Conservation (phyloP, 2,888 invertebrate species). For the Odontocerum albicorne region DNA sequence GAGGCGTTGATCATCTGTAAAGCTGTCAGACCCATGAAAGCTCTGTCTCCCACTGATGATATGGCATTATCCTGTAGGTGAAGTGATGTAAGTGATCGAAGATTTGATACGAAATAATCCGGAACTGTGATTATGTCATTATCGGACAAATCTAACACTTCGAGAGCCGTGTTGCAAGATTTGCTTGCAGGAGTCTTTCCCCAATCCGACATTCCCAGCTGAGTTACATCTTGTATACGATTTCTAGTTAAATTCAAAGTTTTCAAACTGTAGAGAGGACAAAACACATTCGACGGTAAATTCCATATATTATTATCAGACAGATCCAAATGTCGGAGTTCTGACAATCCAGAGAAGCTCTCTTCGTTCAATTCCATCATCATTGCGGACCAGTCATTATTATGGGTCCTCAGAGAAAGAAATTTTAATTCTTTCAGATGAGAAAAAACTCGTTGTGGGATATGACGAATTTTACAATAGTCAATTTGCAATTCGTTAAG, state of each 20-base stretch:
- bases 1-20: constrained; percentile 76
- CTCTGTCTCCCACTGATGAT: constrained; percentile 70
- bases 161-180: constrained; percentile 69
- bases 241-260: constrained; percentile 74
- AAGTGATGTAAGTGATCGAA: constrained; percentile 68
- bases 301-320: constrained; percentile 79
- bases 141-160: constrained; percentile 70
- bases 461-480: constrained; percentile 74
- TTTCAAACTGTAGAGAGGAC: constrained; percentile 69
- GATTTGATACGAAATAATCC: constrained; percentile 68
- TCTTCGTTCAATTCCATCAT: constrained; percentile 71
- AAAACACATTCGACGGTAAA: constrained; percentile 70
- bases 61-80: constrained; percentile 76
- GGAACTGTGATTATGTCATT: constrained; percentile 73
- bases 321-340: constrained; percentile 68
- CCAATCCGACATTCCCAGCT: constrained; percentile 74
- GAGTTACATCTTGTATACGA: constrained; percentile 74
- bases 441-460: constrained; percentile 69
- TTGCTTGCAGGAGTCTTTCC: constrained; percentile 55
- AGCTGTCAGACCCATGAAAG: constrained; percentile 68
- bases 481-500: constrained; percentile 71
- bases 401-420: constrained; percentile 71
- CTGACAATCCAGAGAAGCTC: constrained; percentile 68
- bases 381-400: constrained; percentile 79
- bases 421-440: constrained; percentile 68